Evolutionary conservation across 2,113 vertebrate species (phyloP).

Genomic region (Cryptomyrus ogoouensis): DNA sequence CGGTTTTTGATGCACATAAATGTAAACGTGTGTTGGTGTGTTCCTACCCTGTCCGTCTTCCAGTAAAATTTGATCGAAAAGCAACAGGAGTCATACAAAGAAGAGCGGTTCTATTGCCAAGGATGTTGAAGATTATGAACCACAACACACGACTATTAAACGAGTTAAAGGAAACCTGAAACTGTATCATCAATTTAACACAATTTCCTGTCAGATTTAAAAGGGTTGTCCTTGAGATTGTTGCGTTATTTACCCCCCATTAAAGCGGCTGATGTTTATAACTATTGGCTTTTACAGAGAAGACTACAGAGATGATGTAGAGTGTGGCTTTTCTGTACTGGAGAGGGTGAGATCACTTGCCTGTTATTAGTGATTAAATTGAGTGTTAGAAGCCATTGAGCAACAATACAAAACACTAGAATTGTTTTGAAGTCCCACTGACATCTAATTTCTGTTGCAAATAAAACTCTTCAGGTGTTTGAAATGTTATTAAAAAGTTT

Average conservation of each 20-base stretch:
- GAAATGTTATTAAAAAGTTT: not conserved
- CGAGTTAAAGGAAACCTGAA: conserved; percentile 64
- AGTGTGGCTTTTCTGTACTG: not conserved
- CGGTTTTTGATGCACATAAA: not conserved
- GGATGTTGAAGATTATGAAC: conserved; percentile 39
- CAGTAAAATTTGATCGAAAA: conserved; percentile 34
- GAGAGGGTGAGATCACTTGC: not conserved
- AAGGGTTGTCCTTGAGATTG: conserved; percentile 61
- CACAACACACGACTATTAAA: conserved; percentile 65
- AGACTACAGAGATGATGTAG: not conserved
- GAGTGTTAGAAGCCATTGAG: not conserved
- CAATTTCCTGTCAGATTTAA: conserved; percentile 67
- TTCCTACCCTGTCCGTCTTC: not conserved
- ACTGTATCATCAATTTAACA: conserved; percentile 63
- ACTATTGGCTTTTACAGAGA: conserved; percentile 30
- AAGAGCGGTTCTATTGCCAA: conserved; percentile 7
- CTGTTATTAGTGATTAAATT: not conserved
- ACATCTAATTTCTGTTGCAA: not conserved
- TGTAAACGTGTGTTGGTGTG: not conserved
- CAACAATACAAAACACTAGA: not conserved
- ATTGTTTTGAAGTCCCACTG: not conserved
- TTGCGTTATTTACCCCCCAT: conserved; percentile 43
- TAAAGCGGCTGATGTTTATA: conserved; percentile 49
- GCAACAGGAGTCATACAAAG: conserved; percentile 18
- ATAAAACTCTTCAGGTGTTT: not conserved